Evolutionary conservation across 1,140 invertebrate species (phyloP), one percentile per base, ranked within the genome.

Genomic region (Lepidurus packardi): DNA sequence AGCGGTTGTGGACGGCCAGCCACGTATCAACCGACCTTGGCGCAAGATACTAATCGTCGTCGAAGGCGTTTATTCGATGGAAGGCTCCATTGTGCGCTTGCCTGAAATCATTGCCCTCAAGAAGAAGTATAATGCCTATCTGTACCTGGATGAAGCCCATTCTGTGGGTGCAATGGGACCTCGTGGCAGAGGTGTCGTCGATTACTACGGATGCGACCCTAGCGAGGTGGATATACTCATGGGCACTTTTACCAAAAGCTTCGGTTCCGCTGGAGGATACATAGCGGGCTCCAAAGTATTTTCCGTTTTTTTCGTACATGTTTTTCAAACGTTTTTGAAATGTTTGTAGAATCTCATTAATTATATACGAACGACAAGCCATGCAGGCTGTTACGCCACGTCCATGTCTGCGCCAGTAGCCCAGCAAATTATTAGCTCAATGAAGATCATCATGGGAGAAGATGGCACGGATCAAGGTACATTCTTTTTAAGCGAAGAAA

Each of bases 31-130:
- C 25, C 84, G 90, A 81, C 94, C 94, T 4, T 90, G 88, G 87
- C 92, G 90, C 80, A 98, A 98, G 84, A 96, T 99, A 82, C 85
- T 99, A 43, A 95, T 99, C 81, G 88, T 97, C 74, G 93, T 96
- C 25, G 96, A 98, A 86, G 96, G 97, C 74, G 92, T 99, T 81
- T 98, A 96, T 84, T 98, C 95, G 82, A 99, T 99, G 98, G 98
- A 99, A 87, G 98, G 98, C 0, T 94, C 95, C 0, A 92, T 99
- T 78, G 93, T 93, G 74, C 90, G 93, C 81, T 88, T 99, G 80
- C 95, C 94, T 4, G 92, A 95, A 82, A 89, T 99, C 73, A 88
- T 99, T 80, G 90, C 88, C 10, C 86, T 99, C 21, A 99, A 99
- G 86, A 95, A 95, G 84, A 97, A 95, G 83, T 98, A 98, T 85